phyloP scores from a whole-genome alignment of 2,797 vertebrate genomes.

The Psittacula echo region DNA sequence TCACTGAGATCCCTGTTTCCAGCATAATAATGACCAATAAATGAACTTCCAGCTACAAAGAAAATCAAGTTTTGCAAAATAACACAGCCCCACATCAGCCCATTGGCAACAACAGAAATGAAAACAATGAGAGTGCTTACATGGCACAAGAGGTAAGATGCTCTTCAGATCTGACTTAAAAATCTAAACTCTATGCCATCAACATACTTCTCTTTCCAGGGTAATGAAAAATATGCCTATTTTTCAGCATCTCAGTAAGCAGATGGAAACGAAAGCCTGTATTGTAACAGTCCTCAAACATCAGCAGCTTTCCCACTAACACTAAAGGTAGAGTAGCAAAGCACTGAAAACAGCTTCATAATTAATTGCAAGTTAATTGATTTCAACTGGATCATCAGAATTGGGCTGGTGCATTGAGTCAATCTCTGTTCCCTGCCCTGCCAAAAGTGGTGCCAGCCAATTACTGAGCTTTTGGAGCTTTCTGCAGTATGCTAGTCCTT shows the following conservation, averaged over 20 bases:
- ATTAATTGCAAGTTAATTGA: slow-evolving; percentile 7
- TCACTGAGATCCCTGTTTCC: background rate
- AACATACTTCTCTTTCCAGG: background rate
- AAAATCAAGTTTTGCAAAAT: background rate
- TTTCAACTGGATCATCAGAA: background rate
- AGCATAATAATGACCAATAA: background rate
- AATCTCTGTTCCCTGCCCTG: background rate
- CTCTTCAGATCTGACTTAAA: background rate
- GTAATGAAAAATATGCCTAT: background rate
- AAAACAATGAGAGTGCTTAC: background rate
- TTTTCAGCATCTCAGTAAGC: background rate
- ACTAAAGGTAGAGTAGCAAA: background rate
- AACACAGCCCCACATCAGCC: background rate
- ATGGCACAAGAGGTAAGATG: background rate
- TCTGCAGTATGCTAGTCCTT: background rate
- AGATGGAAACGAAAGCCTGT: background rate
- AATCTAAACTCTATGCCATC: background rate
- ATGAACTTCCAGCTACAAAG: background rate
- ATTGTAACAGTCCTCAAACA: background rate
- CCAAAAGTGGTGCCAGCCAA: background rate
- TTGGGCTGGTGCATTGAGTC: background rate
- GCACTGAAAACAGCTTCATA: background rate
- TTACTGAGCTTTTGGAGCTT: background rate
- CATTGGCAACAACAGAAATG: background rate
- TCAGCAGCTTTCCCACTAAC: background rate